Evolutionary conservation across 2,888 invertebrate species (phyloP).

Genomic region (Koerneria pararmatus): DNA sequence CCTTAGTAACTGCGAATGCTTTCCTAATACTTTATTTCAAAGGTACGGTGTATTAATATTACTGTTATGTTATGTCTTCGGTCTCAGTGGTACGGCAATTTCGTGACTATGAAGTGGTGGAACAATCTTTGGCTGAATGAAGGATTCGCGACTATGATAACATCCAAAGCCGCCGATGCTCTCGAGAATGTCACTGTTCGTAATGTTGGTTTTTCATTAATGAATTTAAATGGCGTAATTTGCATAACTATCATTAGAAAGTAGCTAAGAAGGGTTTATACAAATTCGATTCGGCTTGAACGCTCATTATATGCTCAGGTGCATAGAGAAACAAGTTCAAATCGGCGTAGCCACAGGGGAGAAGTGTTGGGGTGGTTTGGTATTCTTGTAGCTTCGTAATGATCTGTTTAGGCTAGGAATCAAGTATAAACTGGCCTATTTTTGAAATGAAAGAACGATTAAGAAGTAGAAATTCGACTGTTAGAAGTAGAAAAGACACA

Average conservation of each 20-base stretch:
- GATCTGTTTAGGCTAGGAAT: too few species aligned
- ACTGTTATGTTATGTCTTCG: slow-evolving; percentile 1
- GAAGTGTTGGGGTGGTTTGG: too few species aligned
- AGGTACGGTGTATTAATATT: not conserved
- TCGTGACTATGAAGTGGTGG: slow-evolving; percentile 58
- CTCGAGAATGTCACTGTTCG: slow-evolving; percentile 31
- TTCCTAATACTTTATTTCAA: too few species aligned
- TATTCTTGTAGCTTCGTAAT: too few species aligned
- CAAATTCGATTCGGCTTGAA: not conserved
- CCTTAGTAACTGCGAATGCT: not conserved
- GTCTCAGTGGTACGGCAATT: slow-evolving; percentile 53
- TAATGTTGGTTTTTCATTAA: slow-evolving; percentile 26
- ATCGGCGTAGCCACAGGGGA: too few species aligned
- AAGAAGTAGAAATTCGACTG: too few species aligned
- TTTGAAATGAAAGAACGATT: too few species aligned
- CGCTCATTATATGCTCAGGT: too few species aligned
- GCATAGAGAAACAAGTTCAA: too few species aligned
- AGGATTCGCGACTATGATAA: slow-evolving; percentile 42
- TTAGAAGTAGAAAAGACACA: too few species aligned
- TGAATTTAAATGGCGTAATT: not conserved
- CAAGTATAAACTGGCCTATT: too few species aligned
- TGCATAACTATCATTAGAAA: too few species aligned
- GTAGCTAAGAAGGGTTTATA: not conserved
- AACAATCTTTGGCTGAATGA: slow-evolving; percentile 54
- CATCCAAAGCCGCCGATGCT: slow-evolving; percentile 30